Conservation (phyloP, 2,888 invertebrate species). For the Coecobrya sp. region DNA sequence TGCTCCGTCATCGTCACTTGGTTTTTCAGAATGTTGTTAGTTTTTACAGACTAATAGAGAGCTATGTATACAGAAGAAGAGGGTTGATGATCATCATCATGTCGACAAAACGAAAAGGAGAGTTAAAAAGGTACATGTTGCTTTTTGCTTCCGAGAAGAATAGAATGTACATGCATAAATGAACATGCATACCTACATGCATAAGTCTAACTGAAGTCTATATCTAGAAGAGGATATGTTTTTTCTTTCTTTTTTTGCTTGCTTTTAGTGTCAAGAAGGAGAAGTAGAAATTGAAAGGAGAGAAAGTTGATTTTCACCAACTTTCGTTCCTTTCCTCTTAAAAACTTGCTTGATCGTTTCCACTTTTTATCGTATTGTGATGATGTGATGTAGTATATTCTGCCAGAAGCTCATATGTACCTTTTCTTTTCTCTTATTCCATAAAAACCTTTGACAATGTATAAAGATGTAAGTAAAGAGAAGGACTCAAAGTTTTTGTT, state of each 20-base stretch:
- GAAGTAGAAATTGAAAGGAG: constrained; percentile 70
- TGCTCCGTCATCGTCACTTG: constrained; percentile 75
- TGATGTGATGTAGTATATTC: constrained; percentile 46
- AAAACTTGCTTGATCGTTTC: constrained; percentile 72
- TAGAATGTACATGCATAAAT: not conserved
- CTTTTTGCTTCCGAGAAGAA: constrained; percentile 55
- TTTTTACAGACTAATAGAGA: constrained; percentile 54
- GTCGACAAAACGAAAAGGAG: constrained; percentile 46
- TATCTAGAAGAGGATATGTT: not conserved
- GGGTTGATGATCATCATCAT: not conserved
- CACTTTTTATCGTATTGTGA: constrained; percentile 78
- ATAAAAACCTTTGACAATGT: constrained; percentile 61
- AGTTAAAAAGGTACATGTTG: constrained; percentile 75
- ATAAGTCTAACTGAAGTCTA: not conserved
- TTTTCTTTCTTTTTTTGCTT: constrained; percentile 8
- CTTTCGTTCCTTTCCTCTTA: constrained; percentile 58
- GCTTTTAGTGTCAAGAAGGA: constrained; percentile 67
- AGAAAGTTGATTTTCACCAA: constrained; percentile 76
- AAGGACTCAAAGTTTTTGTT: constrained; percentile 47
- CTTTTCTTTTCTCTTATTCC: constrained; percentile 14
- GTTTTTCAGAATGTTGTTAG: constrained; percentile 64
- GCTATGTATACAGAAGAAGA: constrained; percentile 38
- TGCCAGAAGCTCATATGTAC: constrained; percentile 35
- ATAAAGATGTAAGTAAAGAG: constrained; percentile 40
- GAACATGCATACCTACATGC: not conserved